These are phyloP conservation scores for Drosophila picticornis DNA, from an alignment of 2,888 invertebrate genomes.

Conservation along the genomic window DNA sequence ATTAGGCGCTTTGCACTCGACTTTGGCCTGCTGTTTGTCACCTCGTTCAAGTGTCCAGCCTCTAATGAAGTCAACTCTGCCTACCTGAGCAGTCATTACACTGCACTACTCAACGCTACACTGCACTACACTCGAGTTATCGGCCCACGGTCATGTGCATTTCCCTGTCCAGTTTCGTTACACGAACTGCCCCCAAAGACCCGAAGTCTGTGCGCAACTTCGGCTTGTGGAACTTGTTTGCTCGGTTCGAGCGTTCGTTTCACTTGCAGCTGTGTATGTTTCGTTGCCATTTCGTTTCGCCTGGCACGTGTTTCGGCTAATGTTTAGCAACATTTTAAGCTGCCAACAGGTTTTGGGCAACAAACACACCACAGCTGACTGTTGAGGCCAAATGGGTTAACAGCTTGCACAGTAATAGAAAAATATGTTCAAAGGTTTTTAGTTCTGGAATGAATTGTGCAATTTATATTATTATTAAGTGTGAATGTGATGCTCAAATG, in stretches of 20 bases:
- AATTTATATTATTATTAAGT: neutral
- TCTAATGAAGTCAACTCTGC: constrained; percentile 73
- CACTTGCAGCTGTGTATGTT: constrained; percentile 38
- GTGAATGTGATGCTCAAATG: neutral
- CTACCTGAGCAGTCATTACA: constrained; percentile 53
- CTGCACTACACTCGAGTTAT: constrained; percentile 9
- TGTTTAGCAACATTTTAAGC: constrained; percentile 50
- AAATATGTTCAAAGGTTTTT: neutral
- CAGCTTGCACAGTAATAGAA: too few species aligned
- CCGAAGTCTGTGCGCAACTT: constrained; percentile 29
- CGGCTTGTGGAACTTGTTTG: constrained; percentile 53
- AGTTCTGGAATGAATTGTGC: neutral
- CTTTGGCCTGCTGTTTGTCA: constrained; percentile 58
- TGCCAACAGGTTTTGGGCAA: constrained; percentile 52
- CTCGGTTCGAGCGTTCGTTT: constrained; percentile 10
- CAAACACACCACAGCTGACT: constrained; percentile 30
- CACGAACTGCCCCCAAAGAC: constrained; percentile 20
- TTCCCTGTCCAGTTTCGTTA: constrained; percentile 34
- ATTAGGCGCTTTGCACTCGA: constrained; percentile 68
- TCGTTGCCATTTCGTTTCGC: constrained; percentile 24
- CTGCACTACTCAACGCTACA: constrained; percentile 12
- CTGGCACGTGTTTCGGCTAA: constrained; percentile 39
- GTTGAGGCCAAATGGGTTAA: neutral
- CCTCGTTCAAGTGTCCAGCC: constrained; percentile 68
- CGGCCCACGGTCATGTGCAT: constrained; percentile 50